phyloP scores from a whole-genome alignment of 2,113 vertebrate genomes.

The Prochilodus magdalenae region DNA sequence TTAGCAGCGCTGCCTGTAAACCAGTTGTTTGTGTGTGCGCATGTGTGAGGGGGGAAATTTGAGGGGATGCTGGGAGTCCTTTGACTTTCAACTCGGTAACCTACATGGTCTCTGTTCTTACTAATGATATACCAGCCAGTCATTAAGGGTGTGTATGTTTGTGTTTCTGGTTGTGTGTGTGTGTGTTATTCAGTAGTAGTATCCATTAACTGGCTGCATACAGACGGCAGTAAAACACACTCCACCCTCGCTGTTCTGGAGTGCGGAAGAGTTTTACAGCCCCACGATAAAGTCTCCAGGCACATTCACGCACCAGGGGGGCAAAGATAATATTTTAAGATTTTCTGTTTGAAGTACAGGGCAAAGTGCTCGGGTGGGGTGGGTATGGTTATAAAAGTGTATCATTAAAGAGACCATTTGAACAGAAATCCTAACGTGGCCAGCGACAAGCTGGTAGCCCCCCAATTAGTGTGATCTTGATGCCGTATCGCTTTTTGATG shows the following conservation, averaged over 20 bases:
- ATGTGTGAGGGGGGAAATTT: neutral
- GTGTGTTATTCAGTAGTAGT: conserved; percentile 8
- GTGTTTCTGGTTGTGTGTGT: conserved; percentile 26
- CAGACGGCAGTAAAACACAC: conserved; percentile 40
- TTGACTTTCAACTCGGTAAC: neutral
- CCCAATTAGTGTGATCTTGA: neutral
- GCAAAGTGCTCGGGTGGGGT: neutral
- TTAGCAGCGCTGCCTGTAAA: neutral
- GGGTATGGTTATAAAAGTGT: conserved; percentile 18
- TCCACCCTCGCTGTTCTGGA: conserved; percentile 18
- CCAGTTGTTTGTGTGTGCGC: neutral
- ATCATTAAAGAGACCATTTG: conserved; percentile 31
- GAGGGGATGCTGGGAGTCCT: neutral
- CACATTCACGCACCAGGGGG: conserved; percentile 19
- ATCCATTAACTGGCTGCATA: conserved; percentile 21
- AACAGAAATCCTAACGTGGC: neutral
- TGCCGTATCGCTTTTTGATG: neutral
- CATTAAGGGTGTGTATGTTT: conserved; percentile 38
- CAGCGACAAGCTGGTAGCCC: neutral
- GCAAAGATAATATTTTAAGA: conserved; percentile 29
- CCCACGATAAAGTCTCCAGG: conserved; percentile 39
- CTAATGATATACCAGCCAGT: conserved; percentile 33
- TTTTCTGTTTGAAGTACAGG: conserved; percentile 24
- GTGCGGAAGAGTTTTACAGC: conserved; percentile 25
- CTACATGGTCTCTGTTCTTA: conserved; percentile 13